These are phyloP conservation scores for Acromyrmex heyeri DNA, from an alignment of 1,140 invertebrate genomes.

Conservation along the genomic window DNA sequence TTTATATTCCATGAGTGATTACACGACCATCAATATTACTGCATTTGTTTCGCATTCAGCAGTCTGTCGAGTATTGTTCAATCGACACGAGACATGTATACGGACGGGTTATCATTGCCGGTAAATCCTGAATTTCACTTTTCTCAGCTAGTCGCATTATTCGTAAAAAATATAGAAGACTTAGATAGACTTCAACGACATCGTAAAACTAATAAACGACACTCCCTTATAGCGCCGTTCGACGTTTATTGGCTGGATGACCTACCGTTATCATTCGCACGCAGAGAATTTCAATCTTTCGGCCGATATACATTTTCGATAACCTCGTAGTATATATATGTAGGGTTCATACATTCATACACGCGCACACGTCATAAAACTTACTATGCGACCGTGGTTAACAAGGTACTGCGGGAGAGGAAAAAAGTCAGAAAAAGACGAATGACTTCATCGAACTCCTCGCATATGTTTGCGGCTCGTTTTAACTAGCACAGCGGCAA, in stretches of 20 bases:
- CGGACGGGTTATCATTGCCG: neutral
- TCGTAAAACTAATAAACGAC: conserved; percentile 73
- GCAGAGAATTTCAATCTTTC: conserved; percentile 63
- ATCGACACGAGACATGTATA: conserved; percentile 8
- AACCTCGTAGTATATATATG: conserved; percentile 16
- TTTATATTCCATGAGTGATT: conserved; percentile 19
- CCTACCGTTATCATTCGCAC: conserved; percentile 16
- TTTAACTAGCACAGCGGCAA: conserved; percentile 39
- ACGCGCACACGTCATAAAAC: conserved; percentile 53
- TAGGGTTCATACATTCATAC: neutral
- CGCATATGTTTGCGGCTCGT: conserved; percentile 38
- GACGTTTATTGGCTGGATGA: conserved; percentile 62
- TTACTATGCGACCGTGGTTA: conserved; percentile 6
- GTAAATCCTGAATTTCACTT: conserved; percentile 13
- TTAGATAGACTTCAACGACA: conserved; percentile 30
- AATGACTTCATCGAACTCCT: conserved; percentile 30
- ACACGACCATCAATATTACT: neutral
- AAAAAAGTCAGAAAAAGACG: neutral
- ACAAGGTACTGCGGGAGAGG: conserved; percentile 26
- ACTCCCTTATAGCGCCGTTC: conserved; percentile 9
- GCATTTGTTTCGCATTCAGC: conserved; percentile 12
- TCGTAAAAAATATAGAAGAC: conserved; percentile 52
- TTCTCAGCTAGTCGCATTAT: conserved; percentile 6
- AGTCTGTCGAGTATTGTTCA: conserved; percentile 30
- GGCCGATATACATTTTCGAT: conserved; percentile 40